These are phyloP conservation scores for Chaetogeoica ovagalla DNA, from an alignment of 2,888 invertebrate species.

Conservation along the genomic window DNA sequence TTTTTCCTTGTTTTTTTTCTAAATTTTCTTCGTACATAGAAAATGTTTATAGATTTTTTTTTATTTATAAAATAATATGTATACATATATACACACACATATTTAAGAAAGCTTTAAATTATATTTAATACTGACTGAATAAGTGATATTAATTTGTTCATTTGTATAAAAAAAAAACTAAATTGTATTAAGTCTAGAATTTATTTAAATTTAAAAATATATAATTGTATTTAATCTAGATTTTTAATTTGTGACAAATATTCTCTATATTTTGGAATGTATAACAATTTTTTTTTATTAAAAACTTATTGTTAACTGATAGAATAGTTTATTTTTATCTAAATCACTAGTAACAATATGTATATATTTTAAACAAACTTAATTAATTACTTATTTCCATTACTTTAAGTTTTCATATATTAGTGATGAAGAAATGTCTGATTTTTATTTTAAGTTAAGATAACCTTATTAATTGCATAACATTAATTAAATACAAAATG, in stretches of 20 bases:
- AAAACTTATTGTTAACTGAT: not conserved
- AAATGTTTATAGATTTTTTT: not conserved
- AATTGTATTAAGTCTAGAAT: not conserved
- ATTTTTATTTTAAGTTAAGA: not conserved
- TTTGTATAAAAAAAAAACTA: not conserved
- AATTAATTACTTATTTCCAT: not conserved
- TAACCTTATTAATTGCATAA: not conserved
- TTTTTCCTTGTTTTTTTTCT: not conserved
- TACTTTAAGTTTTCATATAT: not conserved
- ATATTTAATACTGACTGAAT: not conserved
- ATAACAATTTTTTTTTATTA: not conserved
- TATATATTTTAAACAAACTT: not conserved
- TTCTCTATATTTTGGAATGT: not conserved
- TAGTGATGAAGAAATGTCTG: not conserved
- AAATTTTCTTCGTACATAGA: not conserved
- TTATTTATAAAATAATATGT: too few relatives aligned
- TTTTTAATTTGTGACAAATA: not conserved
- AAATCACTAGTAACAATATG: not conserved
- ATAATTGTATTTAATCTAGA: not conserved
- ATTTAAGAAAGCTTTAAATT: not conserved
- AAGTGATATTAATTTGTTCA: not conserved
- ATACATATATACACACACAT: too few relatives aligned
- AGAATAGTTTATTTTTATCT: not conserved
- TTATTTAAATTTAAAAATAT: not conserved
- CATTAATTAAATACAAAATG: too few relatives aligned